A percentile compares a stretch with the other conserved stretches of the same genome.
phyloP scores from a whole-genome alignment of 2,888 invertebrate species.

The Rhodophaea formosa region DNA sequence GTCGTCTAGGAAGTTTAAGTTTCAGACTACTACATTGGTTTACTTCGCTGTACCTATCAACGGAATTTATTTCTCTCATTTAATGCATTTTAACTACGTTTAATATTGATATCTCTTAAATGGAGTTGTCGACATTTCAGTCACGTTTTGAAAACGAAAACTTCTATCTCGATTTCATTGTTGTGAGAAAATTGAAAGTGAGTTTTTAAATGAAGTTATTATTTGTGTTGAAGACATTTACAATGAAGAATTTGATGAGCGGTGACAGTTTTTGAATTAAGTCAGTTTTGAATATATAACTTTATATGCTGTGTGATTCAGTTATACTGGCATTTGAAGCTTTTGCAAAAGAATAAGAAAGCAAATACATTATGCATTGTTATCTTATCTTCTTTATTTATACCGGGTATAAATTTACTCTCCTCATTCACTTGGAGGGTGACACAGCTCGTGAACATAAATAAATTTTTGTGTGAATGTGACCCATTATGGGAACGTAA shows the following conservation, averaged over 20 bases:
- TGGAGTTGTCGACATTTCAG: constrained; percentile 34
- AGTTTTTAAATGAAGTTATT: constrained; percentile 36
- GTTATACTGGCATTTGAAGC: no score
- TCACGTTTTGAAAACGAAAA: constrained; percentile 51
- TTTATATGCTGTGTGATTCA: no score
- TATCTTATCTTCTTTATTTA: no score
- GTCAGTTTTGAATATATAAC: neutral
- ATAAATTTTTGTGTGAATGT: no score
- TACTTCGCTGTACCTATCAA: constrained; percentile 22
- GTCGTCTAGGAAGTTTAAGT: constrained; percentile 61
- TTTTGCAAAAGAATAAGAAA: no score
- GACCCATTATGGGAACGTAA: no score
- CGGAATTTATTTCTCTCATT: neutral
- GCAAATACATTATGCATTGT: no score
- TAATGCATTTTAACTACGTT: neutral
- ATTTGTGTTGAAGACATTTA: constrained; percentile 20
- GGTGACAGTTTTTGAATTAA: neutral
- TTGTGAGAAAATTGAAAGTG: constrained; percentile 40
- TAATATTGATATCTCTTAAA: constrained; percentile 2
- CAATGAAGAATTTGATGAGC: neutral
- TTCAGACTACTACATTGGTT: constrained; percentile 50
- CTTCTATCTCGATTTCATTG: constrained; percentile 37
- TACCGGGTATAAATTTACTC: no score
- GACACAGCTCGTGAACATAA: no score
- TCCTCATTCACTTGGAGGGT: no score